Evolutionary conservation across 2,113 vertebrate species (phyloP), one percentile per base, ranked within the genome.

Genomic region (Spea multiplicata): DNA sequence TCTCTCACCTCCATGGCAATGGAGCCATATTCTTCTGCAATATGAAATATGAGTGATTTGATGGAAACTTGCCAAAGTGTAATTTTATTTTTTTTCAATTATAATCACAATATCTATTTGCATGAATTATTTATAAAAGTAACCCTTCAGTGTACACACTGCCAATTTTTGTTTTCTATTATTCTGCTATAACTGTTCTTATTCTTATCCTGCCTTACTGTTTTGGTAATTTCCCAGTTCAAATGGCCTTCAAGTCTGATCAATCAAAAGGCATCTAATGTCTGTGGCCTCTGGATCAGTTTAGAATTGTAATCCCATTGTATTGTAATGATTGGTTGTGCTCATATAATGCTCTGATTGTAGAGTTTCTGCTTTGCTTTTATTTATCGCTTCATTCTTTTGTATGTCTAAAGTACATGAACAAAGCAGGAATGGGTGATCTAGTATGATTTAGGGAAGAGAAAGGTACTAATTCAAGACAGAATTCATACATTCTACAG

Each of bases 391-490:
- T 53, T 66, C n/a, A 53, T 8, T 66, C 66, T 6, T 53, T 10
- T 13, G 48, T 65, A 65, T 10, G 14, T 65, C 30, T 14, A 44
- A 66, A 66, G 5, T 53, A 52, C 44, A 75, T 52, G 47, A 8
- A 44, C 48, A 75, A 49, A 53, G 6, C 64, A 75, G 47, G 45
- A 53, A 66, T 49, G 45, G 64, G 64, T 75, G 48, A 66, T 75
- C 49, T 44, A 46, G 47, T 75, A 44, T 75, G 62, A 75, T 66
- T 75, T 75, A 75, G 30, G 8, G 73, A 75, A 66, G 62, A 53
- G 5, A 55, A 52, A 50, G 17, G 16, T 52, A 9, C 48, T 53
- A 65, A 66, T 75, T 45, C 62, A 66, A 75, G 62, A n/a, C 47
- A 75, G 50, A 47, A 66, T 50, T 52, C 62, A 75, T 49, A 66